Conservation (phyloP, 1,140 invertebrate genomes). For the Eupristina koningsbergeri region DNA sequence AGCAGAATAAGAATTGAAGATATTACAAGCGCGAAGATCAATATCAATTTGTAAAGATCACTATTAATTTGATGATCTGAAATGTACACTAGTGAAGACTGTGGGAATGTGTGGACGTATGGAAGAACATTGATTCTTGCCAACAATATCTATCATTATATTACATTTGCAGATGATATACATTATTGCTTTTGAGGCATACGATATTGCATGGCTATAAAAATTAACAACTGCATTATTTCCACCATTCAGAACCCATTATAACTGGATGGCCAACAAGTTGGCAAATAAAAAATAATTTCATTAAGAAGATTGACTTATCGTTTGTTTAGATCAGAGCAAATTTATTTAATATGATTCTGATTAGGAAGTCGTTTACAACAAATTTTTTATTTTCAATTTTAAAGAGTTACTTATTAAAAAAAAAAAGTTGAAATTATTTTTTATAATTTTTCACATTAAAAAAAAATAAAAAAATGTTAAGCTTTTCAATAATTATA, state of each 20-base stretch:
- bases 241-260: background rate
- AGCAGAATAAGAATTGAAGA: background rate
- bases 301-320: background rate
- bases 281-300: constrained; percentile 1
- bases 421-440: background rate
- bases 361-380: background rate
- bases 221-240: constrained; percentile 31
- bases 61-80: constrained; percentile 18
- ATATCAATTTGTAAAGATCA: constrained; percentile 24
- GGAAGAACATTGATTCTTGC: background rate
- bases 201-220: constrained; percentile 40
- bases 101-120: constrained; percentile 5
- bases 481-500: background rate
- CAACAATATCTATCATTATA: constrained; percentile 39
- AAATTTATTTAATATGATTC: constrained; percentile 13
- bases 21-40: background rate
- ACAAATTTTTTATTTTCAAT: background rate
- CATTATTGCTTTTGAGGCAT: constrained; percentile 36
- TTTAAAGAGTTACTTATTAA: background rate
- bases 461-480: background rate
- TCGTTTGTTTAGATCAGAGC: background rate
- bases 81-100: constrained; percentile 8
- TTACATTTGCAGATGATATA: constrained; percentile 32
- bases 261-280: background rate
- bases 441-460: background rate